These are phyloP conservation scores for Acipenser transmontanus DNA, from an alignment of 2,797 vertebrate species.

Conservation along the genomic window DNA sequence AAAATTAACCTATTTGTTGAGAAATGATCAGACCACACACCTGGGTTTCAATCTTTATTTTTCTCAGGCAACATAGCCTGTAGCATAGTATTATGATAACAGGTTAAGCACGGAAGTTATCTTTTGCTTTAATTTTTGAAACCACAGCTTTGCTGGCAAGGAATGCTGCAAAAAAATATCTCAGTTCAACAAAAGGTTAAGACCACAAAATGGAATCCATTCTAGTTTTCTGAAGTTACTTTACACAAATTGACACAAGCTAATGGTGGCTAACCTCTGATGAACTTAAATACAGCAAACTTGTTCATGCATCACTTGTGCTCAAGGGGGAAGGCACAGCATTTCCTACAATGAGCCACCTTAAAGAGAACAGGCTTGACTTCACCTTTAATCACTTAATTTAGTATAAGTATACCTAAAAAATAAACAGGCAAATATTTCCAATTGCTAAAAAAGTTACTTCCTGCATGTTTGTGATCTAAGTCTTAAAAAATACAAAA, in stretches of 20 bases:
- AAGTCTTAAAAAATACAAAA: slow-evolving; percentile 38
- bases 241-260: slow-evolving; percentile 78
- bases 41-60: slow-evolving; percentile 96
- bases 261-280: slow-evolving; percentile 51
- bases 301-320: slow-evolving; percentile 87
- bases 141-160: slow-evolving; percentile 96
- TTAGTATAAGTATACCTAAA: slow-evolving; percentile 57
- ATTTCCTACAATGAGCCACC: slow-evolving; percentile 77
- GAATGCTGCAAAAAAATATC: slow-evolving; percentile 90
- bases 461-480: slow-evolving; percentile 40
- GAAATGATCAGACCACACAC: slow-evolving; percentile 19
- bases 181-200: slow-evolving; percentile 93
- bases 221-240: slow-evolving; percentile 85
- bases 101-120: slow-evolving; percentile 71
- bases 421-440: slow-evolving; percentile 63
- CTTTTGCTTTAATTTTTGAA: slow-evolving; percentile 77
- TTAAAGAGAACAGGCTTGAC: slow-evolving; percentile 58
- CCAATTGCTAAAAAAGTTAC: slow-evolving; percentile 63
- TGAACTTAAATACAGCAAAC: slow-evolving; percentile 78
- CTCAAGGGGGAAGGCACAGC: slow-evolving; percentile 76
- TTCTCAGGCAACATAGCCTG: slow-evolving; percentile 90
- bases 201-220: slow-evolving; percentile 93
- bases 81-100: slow-evolving; percentile 63
- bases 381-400: slow-evolving; percentile 50
- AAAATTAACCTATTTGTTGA: too few relatives aligned